Percentiles rank a stretch among this genome's conserved stretches.
These are phyloP conservation scores for Drosophila tanythrix DNA, from an alignment of 2,888 invertebrate species.

Conservation along the genomic window DNA sequence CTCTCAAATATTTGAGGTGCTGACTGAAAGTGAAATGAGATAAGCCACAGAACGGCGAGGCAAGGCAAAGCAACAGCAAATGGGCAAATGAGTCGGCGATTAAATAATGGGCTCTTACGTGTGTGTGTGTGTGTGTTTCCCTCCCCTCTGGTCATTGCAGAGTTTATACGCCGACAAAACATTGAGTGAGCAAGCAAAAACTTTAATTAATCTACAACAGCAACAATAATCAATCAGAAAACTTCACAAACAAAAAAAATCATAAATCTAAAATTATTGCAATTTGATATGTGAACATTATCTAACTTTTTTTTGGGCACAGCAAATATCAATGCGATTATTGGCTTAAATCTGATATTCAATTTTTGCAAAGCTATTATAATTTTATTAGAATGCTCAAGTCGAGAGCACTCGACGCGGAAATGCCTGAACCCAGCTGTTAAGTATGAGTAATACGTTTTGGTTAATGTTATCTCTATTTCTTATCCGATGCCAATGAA, in stretches of 20 bases:
- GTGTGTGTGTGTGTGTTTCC: not conserved
- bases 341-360: not conserved
- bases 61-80: not conserved
- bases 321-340: not conserved
- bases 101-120: slow-evolving; percentile 17
- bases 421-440: not conserved
- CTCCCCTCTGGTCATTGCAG: not conserved
- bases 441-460: not conserved
- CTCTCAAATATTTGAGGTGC: slow-evolving; percentile 51
- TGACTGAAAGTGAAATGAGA: slow-evolving; percentile 57
- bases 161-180: not conserved
- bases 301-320: not conserved
- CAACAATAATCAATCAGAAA: not conserved
- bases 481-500: not conserved
- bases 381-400: not conserved
- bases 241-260: not conserved
- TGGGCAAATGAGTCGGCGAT: slow-evolving; percentile 4
- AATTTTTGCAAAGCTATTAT: not conserved
- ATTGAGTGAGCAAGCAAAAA: not conserved
- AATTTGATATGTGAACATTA: not conserved
- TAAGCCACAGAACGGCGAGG: slow-evolving; percentile 20
- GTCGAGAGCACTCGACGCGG: not conserved
- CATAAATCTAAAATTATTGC: not conserved
- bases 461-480: not conserved
- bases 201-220: not conserved